Conservation (phyloP, 35 echinoderm and acorn worm species). For the Nesometra sesokonis region DNA sequence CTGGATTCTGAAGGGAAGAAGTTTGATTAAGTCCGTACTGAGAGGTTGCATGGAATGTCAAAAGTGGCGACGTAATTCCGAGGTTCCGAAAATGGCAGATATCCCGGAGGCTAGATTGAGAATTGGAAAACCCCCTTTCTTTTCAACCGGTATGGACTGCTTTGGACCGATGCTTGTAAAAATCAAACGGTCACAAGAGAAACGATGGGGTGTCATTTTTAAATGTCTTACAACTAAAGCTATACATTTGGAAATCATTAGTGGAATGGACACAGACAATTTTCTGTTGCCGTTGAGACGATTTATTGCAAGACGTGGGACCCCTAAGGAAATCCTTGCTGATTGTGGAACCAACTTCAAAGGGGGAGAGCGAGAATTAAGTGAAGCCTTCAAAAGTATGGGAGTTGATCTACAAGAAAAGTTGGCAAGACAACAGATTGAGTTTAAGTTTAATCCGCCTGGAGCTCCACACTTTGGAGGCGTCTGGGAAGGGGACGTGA, state of each 20-base stretch:
- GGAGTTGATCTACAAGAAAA: conserved; percentile 2
- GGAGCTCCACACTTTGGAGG: conserved; percentile 22
- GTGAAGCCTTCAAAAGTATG: background rate
- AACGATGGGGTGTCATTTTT: conserved; percentile 41
- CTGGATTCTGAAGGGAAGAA: conserved; percentile 29
- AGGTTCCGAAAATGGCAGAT: conserved; percentile 38
- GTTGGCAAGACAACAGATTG: conserved; percentile 7
- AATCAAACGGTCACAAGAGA: conserved; percentile 14
- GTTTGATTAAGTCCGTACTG: background rate
- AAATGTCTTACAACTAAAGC: conserved; percentile 38
- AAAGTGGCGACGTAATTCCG: conserved; percentile 6
- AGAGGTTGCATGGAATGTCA: conserved; percentile 20
- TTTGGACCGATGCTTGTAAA: conserved; percentile 42
- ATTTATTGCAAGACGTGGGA: conserved; percentile 2
- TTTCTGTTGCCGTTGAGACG: conserved; percentile 8
- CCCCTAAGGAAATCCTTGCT: conserved; percentile 4
- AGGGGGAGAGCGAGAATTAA: conserved; percentile 18
- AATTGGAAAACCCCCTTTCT: conserved; percentile 33
- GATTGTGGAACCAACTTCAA: conserved; percentile 32
- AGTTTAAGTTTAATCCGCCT: conserved; percentile 18
- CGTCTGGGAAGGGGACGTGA: conserved; percentile 6
- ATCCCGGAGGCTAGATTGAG: conserved; percentile 27
- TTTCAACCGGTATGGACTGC: conserved; percentile 34
- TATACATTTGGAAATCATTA: conserved; percentile 11
- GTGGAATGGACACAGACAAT: background rate